phyloP scores from a whole-genome alignment of 2,888 invertebrate species.

The Leptinotarsa rubiginosa region DNA sequence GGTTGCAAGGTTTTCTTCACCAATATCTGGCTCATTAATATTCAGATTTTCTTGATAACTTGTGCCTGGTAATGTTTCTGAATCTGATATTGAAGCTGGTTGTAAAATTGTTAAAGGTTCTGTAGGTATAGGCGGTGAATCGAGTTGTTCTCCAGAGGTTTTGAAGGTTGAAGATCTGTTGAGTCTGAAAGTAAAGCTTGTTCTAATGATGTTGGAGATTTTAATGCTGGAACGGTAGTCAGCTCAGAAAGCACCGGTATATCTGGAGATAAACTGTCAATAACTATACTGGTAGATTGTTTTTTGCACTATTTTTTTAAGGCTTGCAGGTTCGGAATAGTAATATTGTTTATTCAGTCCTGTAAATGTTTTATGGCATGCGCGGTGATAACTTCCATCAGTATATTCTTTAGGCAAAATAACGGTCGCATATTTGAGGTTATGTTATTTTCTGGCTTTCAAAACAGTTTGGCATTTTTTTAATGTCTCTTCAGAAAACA shows the following conservation, averaged over 20 bases:
- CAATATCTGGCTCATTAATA: constrained; percentile 8
- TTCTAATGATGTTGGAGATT: too few relatives aligned
- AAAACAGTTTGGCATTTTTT: too few relatives aligned
- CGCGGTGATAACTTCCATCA: constrained; percentile 13
- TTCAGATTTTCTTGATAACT: constrained; percentile 16
- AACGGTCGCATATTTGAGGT: neutral
- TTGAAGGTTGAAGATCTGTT: constrained; percentile 9
- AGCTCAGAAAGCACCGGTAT: neutral
- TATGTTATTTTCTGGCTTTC: neutral
- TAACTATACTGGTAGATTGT: neutral
- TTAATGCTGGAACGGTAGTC: neutral
- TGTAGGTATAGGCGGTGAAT: neutral
- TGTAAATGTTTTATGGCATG: constrained; percentile 20
- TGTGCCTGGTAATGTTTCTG: neutral
- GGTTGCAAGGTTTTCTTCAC: constrained; percentile 11
- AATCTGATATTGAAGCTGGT: neutral
- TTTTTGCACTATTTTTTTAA: too few relatives aligned
- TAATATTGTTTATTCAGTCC: constrained; percentile 16
- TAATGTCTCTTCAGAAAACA: too few relatives aligned
- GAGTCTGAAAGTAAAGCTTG: too few relatives aligned
- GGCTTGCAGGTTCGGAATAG: constrained; percentile 13
- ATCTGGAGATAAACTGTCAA: neutral
- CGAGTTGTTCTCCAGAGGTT: neutral
- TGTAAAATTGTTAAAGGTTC: neutral
- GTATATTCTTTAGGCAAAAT: neutral